These are phyloP conservation scores for Meteorus colon DNA, from an alignment of 2,888 invertebrate genomes.

Conservation along the genomic window DNA sequence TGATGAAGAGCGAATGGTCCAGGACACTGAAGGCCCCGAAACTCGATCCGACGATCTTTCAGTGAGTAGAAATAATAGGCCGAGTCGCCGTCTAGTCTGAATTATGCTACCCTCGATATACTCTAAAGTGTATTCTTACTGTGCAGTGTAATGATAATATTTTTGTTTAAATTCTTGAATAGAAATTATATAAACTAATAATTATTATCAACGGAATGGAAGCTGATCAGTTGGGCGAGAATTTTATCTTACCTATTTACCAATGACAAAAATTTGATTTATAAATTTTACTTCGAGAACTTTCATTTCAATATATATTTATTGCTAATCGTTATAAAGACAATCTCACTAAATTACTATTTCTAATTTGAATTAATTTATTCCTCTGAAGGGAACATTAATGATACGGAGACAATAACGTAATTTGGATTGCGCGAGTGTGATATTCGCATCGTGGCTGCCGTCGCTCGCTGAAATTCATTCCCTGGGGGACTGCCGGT, in stretches of 20 bases:
- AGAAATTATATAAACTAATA: no score
- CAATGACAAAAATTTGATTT: no score
- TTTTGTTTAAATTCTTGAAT: neutral
- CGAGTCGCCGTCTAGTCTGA: conserved; percentile 20
- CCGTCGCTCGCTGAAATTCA: conserved; percentile 59
- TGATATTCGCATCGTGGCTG: neutral
- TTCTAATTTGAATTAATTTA: neutral
- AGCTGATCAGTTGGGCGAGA: no score
- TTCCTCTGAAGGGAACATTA: neutral
- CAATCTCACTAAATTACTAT: neutral
- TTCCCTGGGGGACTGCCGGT: neutral
- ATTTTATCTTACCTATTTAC: no score
- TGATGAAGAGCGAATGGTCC: conserved; percentile 48
- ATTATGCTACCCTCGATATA: conserved; percentile 1
- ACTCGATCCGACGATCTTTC: conserved; percentile 52
- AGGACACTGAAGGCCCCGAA: conserved; percentile 47
- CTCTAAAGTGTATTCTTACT: neutral
- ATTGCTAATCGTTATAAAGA: neutral
- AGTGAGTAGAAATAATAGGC: conserved; percentile 51
- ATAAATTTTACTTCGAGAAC: no score
- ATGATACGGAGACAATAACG: neutral
- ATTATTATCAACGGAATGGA: no score
- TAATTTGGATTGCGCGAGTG: conserved; percentile 15
- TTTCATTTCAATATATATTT: no score
- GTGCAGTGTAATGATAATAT: neutral